phyloP scores from a whole-genome alignment of 2,888 invertebrate genomes.

The Caenorhabditis japonica region DNA sequence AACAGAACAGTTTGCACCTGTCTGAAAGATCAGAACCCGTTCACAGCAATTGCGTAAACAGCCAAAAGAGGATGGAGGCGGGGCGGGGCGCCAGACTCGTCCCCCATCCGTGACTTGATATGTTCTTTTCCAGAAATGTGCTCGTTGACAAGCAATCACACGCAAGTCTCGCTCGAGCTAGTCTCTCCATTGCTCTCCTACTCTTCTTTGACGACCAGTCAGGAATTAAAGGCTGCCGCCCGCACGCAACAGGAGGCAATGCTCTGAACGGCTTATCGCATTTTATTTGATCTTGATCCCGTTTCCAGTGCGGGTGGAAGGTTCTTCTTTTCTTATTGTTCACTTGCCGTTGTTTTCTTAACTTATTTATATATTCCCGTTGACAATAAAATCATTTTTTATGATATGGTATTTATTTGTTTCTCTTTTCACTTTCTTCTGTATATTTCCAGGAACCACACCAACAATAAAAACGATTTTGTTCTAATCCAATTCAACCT shows the following conservation, averaged over 20 bases:
- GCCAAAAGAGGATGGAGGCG: slow-evolving; percentile 3
- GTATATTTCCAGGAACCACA: too few species aligned
- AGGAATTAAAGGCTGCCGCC: slow-evolving; percentile 23
- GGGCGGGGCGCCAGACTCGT: slow-evolving; percentile 8
- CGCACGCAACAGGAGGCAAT: slow-evolving; percentile 32
- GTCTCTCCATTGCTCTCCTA: slow-evolving; percentile 31
- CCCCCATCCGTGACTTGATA: slow-evolving; percentile 10
- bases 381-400: too few species aligned
- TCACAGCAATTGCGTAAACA: slow-evolving; percentile 16
- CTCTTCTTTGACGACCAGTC: slow-evolving; percentile 18
- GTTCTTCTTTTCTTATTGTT: too few species aligned
- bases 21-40: slow-evolving; percentile 5
- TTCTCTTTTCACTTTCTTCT: too few species aligned
- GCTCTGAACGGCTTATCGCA: slow-evolving; percentile 26
- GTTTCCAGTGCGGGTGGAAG: not conserved
- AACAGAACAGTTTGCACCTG: slow-evolving; percentile 23
- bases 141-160: slow-evolving; percentile 16
- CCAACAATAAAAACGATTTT: too few species aligned
- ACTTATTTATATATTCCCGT: too few species aligned
- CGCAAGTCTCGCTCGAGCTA: slow-evolving; percentile 27
- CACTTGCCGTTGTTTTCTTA: not conserved
- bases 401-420: too few species aligned
- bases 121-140: slow-evolving; percentile 47
- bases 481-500: too few species aligned
- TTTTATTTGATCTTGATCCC: slow-evolving; percentile 40